These are phyloP conservation scores for Trichogramma pretiosum DNA, from an alignment of 1,140 invertebrate species.

Conservation along the genomic window DNA sequence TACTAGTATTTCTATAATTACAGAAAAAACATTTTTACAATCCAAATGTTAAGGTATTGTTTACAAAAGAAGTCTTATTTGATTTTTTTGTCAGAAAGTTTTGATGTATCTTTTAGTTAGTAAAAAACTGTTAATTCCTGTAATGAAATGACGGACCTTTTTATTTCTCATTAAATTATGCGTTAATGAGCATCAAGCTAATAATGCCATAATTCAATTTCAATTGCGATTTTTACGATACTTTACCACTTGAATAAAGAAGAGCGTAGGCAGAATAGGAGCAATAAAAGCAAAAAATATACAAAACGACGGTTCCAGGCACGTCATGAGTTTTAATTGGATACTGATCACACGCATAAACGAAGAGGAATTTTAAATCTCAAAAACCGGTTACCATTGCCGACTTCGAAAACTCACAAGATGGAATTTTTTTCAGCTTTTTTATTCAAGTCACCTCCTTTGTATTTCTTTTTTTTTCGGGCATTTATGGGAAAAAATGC, in stretches of 20 bases:
- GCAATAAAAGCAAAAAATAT: not conserved
- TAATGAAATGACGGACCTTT: no score
- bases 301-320: not conserved
- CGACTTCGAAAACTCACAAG: conserved; percentile 2
- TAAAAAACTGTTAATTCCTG: no score
- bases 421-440: conserved; percentile 20
- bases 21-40: no score
- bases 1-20: no score
- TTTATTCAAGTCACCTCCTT: conserved; percentile 14
- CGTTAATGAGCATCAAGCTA: no score
- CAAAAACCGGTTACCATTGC: conserved; percentile 24
- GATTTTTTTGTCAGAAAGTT: no score
- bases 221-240: not conserved
- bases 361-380: conserved; percentile 17
- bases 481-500: conserved; percentile 17
- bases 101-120: no score
- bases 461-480: not conserved
- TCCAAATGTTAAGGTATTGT: no score
- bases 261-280: not conserved
- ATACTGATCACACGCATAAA: conserved; percentile 21
- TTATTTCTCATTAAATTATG: no score
- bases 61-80: no score
- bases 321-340: conserved; percentile 24
- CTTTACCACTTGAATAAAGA: not conserved
- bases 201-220: no score